Evolutionary conservation across 2,113 vertebrate species (phyloP).

Genomic region (Halichoeres trimaculatus): DNA sequence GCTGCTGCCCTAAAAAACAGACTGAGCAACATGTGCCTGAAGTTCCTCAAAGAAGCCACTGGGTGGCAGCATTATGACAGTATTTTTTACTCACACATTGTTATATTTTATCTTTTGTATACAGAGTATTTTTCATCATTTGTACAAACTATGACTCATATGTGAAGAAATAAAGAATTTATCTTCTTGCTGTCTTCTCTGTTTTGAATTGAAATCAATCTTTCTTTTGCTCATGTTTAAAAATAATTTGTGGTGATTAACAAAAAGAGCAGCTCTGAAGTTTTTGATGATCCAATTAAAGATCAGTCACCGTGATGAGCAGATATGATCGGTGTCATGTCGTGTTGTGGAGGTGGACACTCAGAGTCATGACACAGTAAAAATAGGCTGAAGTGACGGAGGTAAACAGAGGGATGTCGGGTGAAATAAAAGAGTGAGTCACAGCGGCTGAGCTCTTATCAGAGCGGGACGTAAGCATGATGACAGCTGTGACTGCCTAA

Average conservation of each 20-base stretch:
- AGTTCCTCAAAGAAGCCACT: constrained; percentile 78
- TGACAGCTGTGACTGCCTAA: constrained; percentile 53
- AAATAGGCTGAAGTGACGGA: constrained; percentile 44
- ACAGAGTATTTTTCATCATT: constrained; percentile 77
- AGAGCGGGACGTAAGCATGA: constrained; percentile 50
- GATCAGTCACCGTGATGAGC: neutral
- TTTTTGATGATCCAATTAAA: neutral
- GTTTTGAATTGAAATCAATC: neutral
- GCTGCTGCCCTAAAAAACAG: constrained; percentile 52
- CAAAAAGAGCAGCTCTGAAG: neutral
- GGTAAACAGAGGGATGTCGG: constrained; percentile 58
- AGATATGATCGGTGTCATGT: constrained; percentile 43
- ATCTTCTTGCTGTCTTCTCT: constrained; percentile 39
- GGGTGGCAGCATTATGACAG: constrained; percentile 81
- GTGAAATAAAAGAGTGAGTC: constrained; percentile 61
- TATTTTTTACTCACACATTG: constrained; percentile 72
- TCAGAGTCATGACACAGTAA: constrained; percentile 18
- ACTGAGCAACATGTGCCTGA: constrained; percentile 63
- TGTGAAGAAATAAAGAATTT: constrained; percentile 77
- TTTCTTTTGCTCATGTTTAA: neutral
- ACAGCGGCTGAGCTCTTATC: constrained; percentile 67
- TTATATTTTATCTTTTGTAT: constrained; percentile 79
- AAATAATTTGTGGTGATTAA: neutral
- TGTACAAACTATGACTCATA: constrained; percentile 74
- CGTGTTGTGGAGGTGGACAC: constrained; percentile 39